Evolutionary conservation across 1,140 invertebrate species (phyloP), one percentile per base, ranked within the genome.

Genomic region (Paraescarpia echinospica): DNA sequence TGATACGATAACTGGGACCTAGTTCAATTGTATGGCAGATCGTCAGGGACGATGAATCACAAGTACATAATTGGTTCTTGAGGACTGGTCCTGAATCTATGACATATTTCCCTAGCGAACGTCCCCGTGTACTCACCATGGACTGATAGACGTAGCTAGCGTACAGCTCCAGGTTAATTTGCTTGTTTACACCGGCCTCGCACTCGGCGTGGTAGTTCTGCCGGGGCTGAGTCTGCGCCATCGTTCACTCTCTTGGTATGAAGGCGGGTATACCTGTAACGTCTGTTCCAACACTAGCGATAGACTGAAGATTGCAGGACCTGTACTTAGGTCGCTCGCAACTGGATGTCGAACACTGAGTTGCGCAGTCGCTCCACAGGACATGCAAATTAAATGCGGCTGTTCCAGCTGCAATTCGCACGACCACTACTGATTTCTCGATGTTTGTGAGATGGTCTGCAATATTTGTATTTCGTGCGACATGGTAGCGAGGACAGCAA

Each of bases 161-260:
- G 94, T 97, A 97, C 4, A 99, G 95, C 95, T 99, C 98, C 96
- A 98, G 95, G 96, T 98, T 98, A 94, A 99, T 98, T 96, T 98
- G 98, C 92, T 97, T 97, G 95, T 99, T 98, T 88, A 99, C 97
- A 22, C 96, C 97, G 35, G 97, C 96, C 96, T 98, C 98, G 94
- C 97, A 97, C 92, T 98, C 97, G 89, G 96, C 96, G 93, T 97
- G 96, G 95, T 97, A 98, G 96, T 98, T 98, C 95, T 98, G 98
- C 34, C 97, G 96, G 92, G 95, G 93, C 93, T 93, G 93, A 91
- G 51, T 94, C 59, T 89, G 77, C 35, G 94, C 93, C 94, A 95
- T 94, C 22, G 90, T 95, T 77, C 27, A 77, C 59, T 77, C 0
- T 77, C 59, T 77, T 18, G 27, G 59, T 77, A 6, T 77, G 59